These are phyloP conservation scores for Notoglanidium macrostoma DNA, from an alignment of 2,797 vertebrate species.

Conservation along the genomic window DNA sequence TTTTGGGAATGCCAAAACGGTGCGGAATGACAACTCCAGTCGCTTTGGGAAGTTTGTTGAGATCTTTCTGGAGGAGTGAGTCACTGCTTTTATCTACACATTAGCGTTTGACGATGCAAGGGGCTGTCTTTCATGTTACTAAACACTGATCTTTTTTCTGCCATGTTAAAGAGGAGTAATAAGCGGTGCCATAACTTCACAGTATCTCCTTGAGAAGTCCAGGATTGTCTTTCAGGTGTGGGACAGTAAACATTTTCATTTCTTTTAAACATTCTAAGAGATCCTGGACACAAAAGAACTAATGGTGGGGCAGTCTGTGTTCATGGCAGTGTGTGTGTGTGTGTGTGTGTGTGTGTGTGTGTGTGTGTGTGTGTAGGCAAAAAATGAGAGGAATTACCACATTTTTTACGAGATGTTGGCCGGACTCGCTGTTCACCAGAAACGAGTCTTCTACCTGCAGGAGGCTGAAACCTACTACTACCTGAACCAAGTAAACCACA, in stretches of 20 bases:
- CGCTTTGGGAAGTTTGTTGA: slow-evolving; percentile 96
- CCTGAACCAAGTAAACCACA: slow-evolving; percentile 86
- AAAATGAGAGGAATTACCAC: slow-evolving; percentile 95
- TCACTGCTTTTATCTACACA: slow-evolving; percentile 43
- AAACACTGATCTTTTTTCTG: background rate
- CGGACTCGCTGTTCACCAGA: slow-evolving; percentile 85
- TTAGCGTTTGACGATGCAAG: background rate
- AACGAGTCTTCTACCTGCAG: slow-evolving; percentile 85
- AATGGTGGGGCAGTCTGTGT: background rate
- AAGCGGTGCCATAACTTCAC: slow-evolving; percentile 99
- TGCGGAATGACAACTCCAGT: slow-evolving; percentile 96
- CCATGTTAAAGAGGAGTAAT: slow-evolving; percentile 81
- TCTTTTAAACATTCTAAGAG: background rate
- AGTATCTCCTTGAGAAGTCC: slow-evolving; percentile 98
- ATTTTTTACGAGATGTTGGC: slow-evolving; percentile 97
- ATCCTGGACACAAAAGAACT: background rate
- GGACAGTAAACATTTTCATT: background rate
- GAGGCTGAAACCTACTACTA: slow-evolving; percentile 97
- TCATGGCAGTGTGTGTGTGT: slow-evolving; percentile 26
- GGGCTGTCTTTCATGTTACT: background rate
- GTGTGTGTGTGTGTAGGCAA: slow-evolving; percentile 77
- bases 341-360: slow-evolving; percentile 27
- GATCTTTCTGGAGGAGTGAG: slow-evolving; percentile 94
- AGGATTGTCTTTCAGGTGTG: slow-evolving; percentile 96
- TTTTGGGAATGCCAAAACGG: slow-evolving; percentile 97